phyloP scores from a whole-genome alignment of 1,140 invertebrate species.

The Babylonia areolata region DNA sequence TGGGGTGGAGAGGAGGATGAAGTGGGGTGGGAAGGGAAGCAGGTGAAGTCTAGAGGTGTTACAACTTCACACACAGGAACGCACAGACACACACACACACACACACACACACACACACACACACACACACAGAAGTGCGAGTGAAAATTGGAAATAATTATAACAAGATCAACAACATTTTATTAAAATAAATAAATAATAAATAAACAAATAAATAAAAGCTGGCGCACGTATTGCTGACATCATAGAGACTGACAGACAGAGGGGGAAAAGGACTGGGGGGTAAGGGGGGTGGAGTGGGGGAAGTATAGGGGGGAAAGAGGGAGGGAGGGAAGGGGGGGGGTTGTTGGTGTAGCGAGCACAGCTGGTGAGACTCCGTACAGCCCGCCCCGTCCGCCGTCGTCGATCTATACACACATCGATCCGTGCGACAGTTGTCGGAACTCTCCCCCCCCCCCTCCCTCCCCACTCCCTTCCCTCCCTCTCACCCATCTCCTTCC shows the following conservation, averaged over 20 bases:
- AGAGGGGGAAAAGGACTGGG: not conserved
- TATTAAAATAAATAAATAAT: too few relatives aligned
- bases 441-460: not conserved
- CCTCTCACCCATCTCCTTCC: not conserved
- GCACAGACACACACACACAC: not conserved
- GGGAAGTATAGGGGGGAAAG: not conserved
- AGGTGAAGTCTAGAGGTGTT: too few relatives aligned
- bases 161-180: too few relatives aligned
- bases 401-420: not conserved
- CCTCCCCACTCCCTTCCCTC: not conserved
- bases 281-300: not conserved
- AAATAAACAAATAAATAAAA: too few relatives aligned
- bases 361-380: not conserved
- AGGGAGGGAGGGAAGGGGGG: not conserved
- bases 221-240: too few relatives aligned
- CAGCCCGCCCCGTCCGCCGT: too few relatives aligned
- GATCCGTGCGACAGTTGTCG: constrained; percentile 10
- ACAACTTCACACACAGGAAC: not conserved
- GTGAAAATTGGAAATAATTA: not conserved
- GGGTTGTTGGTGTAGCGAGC: not conserved
- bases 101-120: not conserved
- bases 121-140: not conserved
- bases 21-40: not conserved
- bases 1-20: not conserved
- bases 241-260: not conserved